These are phyloP conservation scores for Euwallacea similis DNA, from an alignment of 1,140 invertebrate genomes.

Conservation along the genomic window DNA sequence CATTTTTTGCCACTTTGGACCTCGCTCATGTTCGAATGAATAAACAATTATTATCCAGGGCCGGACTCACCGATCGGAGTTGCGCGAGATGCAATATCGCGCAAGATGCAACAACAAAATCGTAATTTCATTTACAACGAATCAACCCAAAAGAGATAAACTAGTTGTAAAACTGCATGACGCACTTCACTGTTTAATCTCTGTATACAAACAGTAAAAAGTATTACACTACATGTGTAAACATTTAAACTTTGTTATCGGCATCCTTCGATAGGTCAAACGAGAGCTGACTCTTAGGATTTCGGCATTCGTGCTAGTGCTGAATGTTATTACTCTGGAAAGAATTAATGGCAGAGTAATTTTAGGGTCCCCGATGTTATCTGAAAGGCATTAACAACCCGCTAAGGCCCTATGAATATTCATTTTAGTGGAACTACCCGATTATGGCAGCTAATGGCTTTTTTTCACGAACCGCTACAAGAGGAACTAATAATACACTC, in stretches of 20 bases:
- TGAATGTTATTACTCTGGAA: neutral
- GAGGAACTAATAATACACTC: neutral
- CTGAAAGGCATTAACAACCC: slow-evolving; percentile 1
- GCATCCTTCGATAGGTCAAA: neutral
- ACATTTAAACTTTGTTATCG: neutral
- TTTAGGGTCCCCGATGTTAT: neutral
- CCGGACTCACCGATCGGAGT: too few species aligned
- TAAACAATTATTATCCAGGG: too few species aligned
- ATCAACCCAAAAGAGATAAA: neutral
- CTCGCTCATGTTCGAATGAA: too few species aligned
- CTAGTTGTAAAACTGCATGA: neutral
- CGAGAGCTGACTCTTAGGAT: neutral
- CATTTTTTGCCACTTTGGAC: too few species aligned
- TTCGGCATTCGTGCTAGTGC: neutral
- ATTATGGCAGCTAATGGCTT: neutral
- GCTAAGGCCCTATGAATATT: slow-evolving; percentile 6
- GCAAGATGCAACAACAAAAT: too few species aligned
- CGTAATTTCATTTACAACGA: too few species aligned
- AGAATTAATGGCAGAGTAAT: slow-evolving; percentile 1
- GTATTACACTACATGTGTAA: neutral
- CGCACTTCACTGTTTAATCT: neutral
- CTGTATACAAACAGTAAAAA: neutral
- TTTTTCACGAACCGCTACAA: slow-evolving; percentile 1
- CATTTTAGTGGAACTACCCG: slow-evolving; percentile 3
- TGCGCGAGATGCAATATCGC: too few species aligned